Base-by-base conservation (phyloP, 2,888 invertebrate species). In the Drosophila incognita region DNA sequence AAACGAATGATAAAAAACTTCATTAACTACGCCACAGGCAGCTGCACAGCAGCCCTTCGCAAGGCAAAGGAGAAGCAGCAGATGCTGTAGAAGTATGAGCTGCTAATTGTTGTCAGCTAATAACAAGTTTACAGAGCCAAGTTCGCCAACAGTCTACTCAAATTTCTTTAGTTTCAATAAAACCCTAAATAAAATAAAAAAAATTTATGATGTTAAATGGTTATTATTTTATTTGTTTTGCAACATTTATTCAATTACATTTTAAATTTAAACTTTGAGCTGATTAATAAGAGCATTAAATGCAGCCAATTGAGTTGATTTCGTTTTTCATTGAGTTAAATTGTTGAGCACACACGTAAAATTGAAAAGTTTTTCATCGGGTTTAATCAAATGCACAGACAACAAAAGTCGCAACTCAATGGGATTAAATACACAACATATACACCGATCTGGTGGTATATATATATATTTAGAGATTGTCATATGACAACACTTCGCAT, bases 371-470 rank as follows among this genome's bases (percentile, higher is more conserved):
- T 63, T 48, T 66, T 54, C 35, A 67, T 64, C 67, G 61, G 61
- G 33, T 66, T 78, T 83, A 87, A 90, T 90, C 56, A 76, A 87
- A 76, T 71, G 71, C 65, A 71, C 87, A 88, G 87, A 88, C 90
- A 89, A 88, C 90, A 90, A 90, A 89, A 90, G 83, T 81, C 58
- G 31, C 61, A 54, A 68, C 54, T 79, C 69, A 89, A 87, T 89
- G 69, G 69, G 59, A 70, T 74, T 68, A 51, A 79, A 82, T 46
- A 36, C 60, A 65, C 15, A 21, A 24, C 15, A 46, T n/a, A 42
- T 57, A 31, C 54, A n/a, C 49, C 53, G 15, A 53, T 31, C 24
- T 38, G 36, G 18, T 33, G 11, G 4, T 13, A 15, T 42, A 7
- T 18, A 24, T 38, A 36, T 24, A 29, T 29, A 54, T 11, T 18